Evolutionary conservation across 2,888 invertebrate genomes (phyloP).

Genomic region (Hybos culiciformis): DNA sequence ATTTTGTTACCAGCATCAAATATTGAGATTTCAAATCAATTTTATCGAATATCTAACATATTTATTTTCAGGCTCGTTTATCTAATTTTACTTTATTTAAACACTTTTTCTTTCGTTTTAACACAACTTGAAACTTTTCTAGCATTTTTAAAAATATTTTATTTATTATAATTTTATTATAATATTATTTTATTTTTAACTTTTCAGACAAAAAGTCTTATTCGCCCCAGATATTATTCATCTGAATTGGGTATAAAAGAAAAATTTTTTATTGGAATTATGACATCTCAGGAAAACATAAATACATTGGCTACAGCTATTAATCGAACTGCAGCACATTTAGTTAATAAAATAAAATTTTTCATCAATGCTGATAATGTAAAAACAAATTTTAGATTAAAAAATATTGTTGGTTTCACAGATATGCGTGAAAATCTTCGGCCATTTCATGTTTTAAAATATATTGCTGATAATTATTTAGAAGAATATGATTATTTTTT

Average conservation of each 20-base stretch:
- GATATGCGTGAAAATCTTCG: constrained; percentile 61
- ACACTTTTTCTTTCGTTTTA: constrained; percentile 2
- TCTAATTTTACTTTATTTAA: not conserved
- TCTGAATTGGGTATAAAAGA: constrained; percentile 89
- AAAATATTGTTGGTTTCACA: constrained; percentile 75
- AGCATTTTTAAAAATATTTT: too few relatives aligned
- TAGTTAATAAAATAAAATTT: constrained; percentile 71
- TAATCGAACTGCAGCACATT: constrained; percentile 76
- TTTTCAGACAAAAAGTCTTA: constrained; percentile 43
- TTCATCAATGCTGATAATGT: constrained; percentile 51
- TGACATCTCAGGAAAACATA: constrained; percentile 61
- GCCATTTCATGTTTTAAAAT: constrained; percentile 79
- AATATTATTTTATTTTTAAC: constrained; percentile 9
- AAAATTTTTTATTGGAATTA: constrained; percentile 73
- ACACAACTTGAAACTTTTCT: not conserved
- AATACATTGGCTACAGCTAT: constrained; percentile 63
- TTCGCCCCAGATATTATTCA: constrained; percentile 84
- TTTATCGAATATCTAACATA: too few relatives aligned
- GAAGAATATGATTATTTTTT: constrained; percentile 90
- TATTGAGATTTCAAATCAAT: too few relatives aligned
- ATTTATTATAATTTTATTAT: too few relatives aligned
- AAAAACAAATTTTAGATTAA: constrained; percentile 42
- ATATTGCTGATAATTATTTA: constrained; percentile 75
- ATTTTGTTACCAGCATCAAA: too few relatives aligned
- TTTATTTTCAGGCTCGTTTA: too few relatives aligned